Evolutionary conservation across 30 jellyfish, hydroid and myxozoan genomes (phyloP), one percentile per base, ranked within the genome.

Genomic region (Calvadosia cruxmelitensis): DNA sequence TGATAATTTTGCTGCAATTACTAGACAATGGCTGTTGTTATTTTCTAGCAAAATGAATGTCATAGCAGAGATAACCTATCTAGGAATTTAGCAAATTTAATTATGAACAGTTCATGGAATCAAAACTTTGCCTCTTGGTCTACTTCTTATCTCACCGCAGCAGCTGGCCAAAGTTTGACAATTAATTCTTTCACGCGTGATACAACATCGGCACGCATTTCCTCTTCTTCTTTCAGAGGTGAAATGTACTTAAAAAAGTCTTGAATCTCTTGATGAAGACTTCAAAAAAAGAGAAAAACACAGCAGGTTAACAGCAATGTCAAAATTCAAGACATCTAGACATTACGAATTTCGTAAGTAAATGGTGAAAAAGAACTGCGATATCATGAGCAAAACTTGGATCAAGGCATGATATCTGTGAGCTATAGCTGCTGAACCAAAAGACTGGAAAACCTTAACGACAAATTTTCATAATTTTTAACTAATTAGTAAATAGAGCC

Each of bases 111-210:
- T n/a, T n/a, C n/a, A n/a, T n/a, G n/a, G n/a, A n/a, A n/a, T n/a
- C n/a, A n/a, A n/a, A n/a, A n/a, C n/a, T n/a, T n/a, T n/a, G n/a
- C n/a, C n/a, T n/a, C n/a, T n/a, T n/a, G n/a, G n/a, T n/a, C n/a
- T n/a, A n/a, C n/a, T n/a, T n/a, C n/a, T n/a, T n/a, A n/a, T n/a
- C 78, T n/a, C 62, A 86, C 96, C 89, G 70, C 76, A 28, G 96
- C 94, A 34, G 92, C 79, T 64, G 96, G 96, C 96, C 96, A 86
- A 50, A 86, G 78, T 42, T 71, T 36, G 27, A 67, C 28, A 28
- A 89, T 83, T 32, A 83, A 31, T 51, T 62, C 81, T 48, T 80
- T 3, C 20, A 89, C 72, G 42, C 95, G 81, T 28, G 74, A 49
- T 26, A 89, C 95, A 31, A 83, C 95, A 76, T 73, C 73, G 35